Conservation (phyloP, 2,888 invertebrate species). For the Lordiphosa andalusiaca region DNA sequence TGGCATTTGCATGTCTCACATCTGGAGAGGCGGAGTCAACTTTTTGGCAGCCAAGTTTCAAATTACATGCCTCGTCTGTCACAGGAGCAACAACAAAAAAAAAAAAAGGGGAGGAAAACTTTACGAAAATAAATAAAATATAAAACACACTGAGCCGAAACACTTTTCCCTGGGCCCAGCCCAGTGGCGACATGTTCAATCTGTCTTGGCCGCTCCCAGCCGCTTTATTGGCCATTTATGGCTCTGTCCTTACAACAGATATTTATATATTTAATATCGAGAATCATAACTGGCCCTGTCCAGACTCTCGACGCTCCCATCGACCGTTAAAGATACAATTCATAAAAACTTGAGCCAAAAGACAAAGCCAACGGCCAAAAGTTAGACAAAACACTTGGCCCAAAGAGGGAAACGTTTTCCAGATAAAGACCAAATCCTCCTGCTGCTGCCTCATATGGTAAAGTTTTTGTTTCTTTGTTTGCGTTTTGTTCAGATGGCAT, state of each 20-base stretch:
- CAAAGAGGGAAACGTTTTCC: conserved; percentile 55
- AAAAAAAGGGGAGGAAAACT: conserved; percentile 17
- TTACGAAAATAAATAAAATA: conserved; percentile 35
- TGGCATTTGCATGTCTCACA: too few species aligned
- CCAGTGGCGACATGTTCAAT: conserved; percentile 47
- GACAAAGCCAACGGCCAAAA: conserved; percentile 47
- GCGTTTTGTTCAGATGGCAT: conserved; percentile 69
- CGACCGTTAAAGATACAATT: conserved; percentile 61
- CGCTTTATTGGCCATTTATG: conserved; percentile 55
- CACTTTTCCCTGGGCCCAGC: conserved; percentile 32
- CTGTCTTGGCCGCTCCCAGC: conserved; percentile 48
- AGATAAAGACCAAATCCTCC: conserved; percentile 45
- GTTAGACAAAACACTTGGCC: conserved; percentile 45
- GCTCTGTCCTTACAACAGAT: conserved; percentile 32
- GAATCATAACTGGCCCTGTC: conserved; percentile 45
- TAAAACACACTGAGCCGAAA: conserved; percentile 54
- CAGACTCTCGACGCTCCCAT: conserved; percentile 16
- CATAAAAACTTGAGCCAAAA: conserved; percentile 48
- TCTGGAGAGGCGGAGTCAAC: conserved; percentile 3
- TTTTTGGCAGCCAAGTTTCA: conserved; percentile 49
- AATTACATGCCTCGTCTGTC: conserved; percentile 63
- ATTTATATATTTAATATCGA: conserved; percentile 43
- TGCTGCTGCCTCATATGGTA: too few species aligned
- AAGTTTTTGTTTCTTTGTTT: conserved; percentile 44
- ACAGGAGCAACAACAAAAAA: conserved; percentile 32